phyloP scores from a whole-genome alignment of 2,888 invertebrate species.

The Drosophila emarginata region DNA sequence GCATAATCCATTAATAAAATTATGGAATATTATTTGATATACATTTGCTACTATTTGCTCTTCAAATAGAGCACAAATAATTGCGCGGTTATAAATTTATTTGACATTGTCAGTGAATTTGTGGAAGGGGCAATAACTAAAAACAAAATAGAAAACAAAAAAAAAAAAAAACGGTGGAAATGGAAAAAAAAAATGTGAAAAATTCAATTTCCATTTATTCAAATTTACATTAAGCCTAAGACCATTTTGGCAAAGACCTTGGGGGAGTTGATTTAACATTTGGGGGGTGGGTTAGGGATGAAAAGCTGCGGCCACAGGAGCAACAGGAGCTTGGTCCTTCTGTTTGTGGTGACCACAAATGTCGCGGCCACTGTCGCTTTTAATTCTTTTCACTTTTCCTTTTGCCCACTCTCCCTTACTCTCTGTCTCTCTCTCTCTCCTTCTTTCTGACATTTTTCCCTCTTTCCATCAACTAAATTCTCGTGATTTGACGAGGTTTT shows the following conservation, averaged over 20 bases:
- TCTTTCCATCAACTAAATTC: slow-evolving; percentile 3
- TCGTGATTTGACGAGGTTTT: slow-evolving; percentile 16
- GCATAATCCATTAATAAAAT: slow-evolving; percentile 76
- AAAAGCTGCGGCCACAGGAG: slow-evolving; percentile 9
- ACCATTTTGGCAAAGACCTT: slow-evolving; percentile 35
- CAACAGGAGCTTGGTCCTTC: slow-evolving; percentile 9
- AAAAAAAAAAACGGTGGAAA: not conserved
- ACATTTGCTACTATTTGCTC: slow-evolving; percentile 33
- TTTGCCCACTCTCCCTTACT: not conserved
- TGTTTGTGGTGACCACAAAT: slow-evolving; percentile 53
- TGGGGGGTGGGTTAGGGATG: slow-evolving; percentile 15
- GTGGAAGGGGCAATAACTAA: not conserved
- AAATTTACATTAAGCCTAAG: slow-evolving; percentile 61
- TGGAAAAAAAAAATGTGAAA: slow-evolving; percentile 16
- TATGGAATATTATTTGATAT: slow-evolving; percentile 43
- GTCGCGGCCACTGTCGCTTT: slow-evolving; percentile 71
- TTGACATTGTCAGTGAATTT: not conserved
- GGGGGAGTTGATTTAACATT: slow-evolving; percentile 1
- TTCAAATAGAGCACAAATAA: slow-evolving; percentile 39
- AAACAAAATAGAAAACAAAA: not conserved
- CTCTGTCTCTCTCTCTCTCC: not conserved
- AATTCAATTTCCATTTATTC: slow-evolving; percentile 64
- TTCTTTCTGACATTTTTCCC: not conserved
- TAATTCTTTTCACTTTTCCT: slow-evolving; percentile 28
- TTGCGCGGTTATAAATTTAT: slow-evolving; percentile 30